These are phyloP conservation scores for Drosophila melanica DNA, from an alignment of 1,140 invertebrate species.

Conservation along the genomic window DNA sequence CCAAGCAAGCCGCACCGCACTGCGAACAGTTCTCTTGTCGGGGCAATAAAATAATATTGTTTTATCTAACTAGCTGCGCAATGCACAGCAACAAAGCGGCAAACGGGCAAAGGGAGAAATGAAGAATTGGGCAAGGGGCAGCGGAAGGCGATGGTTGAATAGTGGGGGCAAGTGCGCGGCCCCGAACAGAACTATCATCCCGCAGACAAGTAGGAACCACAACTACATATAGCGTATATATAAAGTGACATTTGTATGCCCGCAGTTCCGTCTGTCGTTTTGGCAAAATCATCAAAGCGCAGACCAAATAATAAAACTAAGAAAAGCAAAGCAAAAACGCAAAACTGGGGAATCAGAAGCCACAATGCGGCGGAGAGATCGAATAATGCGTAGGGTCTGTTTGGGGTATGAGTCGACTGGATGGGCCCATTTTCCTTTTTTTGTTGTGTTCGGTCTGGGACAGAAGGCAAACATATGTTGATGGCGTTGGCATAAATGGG, in stretches of 20 bases:
- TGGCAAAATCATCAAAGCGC: constrained; percentile 44
- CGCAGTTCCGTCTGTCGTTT: constrained; percentile 49
- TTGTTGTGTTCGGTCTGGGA: constrained; percentile 9
- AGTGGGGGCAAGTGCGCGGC: constrained; percentile 25
- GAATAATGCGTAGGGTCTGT: constrained; percentile 48
- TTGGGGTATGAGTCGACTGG: background rate
- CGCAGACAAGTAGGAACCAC: constrained; percentile 7
- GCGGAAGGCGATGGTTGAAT: background rate
- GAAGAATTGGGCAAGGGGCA: background rate
- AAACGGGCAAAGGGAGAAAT: constrained; percentile 27
- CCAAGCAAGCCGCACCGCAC: constrained; percentile 22
- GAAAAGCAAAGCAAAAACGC: constrained; percentile 54
- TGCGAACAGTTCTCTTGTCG: constrained; percentile 14
- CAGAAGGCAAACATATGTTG: constrained; percentile 60
- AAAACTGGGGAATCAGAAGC: constrained; percentile 40
- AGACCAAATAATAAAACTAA: constrained; percentile 70
- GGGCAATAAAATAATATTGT: constrained; percentile 80
- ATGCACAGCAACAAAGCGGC: constrained; percentile 60
- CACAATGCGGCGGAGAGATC: constrained; percentile 56
- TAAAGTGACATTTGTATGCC: constrained; percentile 63
- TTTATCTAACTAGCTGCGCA: constrained; percentile 79
- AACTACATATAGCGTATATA: constrained; percentile 12
- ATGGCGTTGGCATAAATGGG: constrained; percentile 45
- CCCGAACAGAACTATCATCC: constrained; percentile 49
- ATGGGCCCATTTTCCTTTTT: background rate